A percentile compares a stretch with the other conserved stretches of the same genome.
phyloP scores from a whole-genome alignment of 2,888 invertebrate species.

The Cosmopolites sordidus region DNA sequence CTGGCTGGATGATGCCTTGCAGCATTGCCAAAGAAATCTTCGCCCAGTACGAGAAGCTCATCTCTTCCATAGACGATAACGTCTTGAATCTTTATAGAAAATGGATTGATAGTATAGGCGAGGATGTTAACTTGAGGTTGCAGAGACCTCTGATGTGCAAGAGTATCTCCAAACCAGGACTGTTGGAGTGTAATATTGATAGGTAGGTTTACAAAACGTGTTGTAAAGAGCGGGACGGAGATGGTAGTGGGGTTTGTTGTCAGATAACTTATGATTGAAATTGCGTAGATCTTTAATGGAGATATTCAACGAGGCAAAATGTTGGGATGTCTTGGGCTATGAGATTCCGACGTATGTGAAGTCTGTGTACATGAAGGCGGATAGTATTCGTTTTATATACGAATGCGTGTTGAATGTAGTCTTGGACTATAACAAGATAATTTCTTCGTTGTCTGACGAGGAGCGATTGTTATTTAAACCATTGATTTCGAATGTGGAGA shows the following conservation, averaged over 20 bases:
- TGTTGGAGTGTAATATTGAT: constrained; percentile 78
- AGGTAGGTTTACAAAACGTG: too few relatives aligned
- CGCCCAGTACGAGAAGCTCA: constrained; percentile 61
- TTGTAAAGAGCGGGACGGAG: too few relatives aligned
- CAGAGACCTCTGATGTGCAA: constrained; percentile 71
- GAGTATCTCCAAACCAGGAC: constrained; percentile 59
- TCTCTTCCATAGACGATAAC: constrained; percentile 56
- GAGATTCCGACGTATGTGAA: constrained; percentile 66
- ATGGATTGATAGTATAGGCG: constrained; percentile 58
- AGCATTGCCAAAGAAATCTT: constrained; percentile 69
- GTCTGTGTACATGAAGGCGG: constrained; percentile 59
- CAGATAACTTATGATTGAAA: too few relatives aligned
- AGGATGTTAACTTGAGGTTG: constrained; percentile 56
- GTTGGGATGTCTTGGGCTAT: constrained; percentile 68
- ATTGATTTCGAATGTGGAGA: constrained; percentile 59
- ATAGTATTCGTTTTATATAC: constrained; percentile 58
- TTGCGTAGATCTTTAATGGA: constrained; percentile 63
- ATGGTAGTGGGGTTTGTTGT: too few relatives aligned
- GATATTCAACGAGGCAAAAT: constrained; percentile 66
- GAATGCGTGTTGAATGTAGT: constrained; percentile 70
- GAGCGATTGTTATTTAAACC: constrained; percentile 76
- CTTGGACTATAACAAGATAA: constrained; percentile 72
- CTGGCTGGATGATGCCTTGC: constrained; percentile 74
- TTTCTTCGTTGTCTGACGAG: constrained; percentile 69
- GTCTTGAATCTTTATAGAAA: constrained; percentile 53